phyloP scores from a whole-genome alignment of 1,140 invertebrate genomes.

The Brachionus calyciflorus region DNA sequence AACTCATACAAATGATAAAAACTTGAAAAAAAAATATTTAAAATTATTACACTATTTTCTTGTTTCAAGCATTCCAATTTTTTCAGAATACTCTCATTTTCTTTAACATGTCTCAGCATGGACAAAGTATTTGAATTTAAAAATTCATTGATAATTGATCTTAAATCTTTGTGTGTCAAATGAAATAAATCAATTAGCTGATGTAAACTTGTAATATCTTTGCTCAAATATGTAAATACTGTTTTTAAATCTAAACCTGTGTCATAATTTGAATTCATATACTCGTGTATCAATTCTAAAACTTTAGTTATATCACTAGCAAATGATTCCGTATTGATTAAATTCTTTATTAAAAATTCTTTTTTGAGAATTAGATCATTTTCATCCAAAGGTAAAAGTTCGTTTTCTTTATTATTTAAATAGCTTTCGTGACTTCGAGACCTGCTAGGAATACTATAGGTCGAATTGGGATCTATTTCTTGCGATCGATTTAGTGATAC shows the following conservation, averaged over 20 bases:
- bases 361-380: constrained; percentile 23
- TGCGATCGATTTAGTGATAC: constrained; percentile 1
- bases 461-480: background rate
- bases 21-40: constrained; percentile 8
- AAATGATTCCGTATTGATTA: constrained; percentile 38
- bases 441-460: background rate
- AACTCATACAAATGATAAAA: background rate
- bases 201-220: constrained; percentile 7
- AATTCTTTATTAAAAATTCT: constrained; percentile 18
- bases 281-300: background rate
- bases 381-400: background rate
- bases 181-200: constrained; percentile 37
- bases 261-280: background rate
- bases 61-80: background rate
- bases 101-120: background rate
- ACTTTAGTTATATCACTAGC: background rate
- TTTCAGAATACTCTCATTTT: constrained; percentile 1
- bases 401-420: background rate
- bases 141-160: background rate
- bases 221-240: constrained; percentile 2
- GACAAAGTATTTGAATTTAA: background rate
- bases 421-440: constrained; percentile 25
- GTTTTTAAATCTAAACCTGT: background rate
- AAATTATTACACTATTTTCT: constrained; percentile 30
- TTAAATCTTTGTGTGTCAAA: constrained; percentile 6